A percentile compares a stretch with the other conserved stretches of the same genome.
Evolutionary conservation across 2,888 invertebrate genomes (phyloP).

Genomic region (Bombylius discolor): DNA sequence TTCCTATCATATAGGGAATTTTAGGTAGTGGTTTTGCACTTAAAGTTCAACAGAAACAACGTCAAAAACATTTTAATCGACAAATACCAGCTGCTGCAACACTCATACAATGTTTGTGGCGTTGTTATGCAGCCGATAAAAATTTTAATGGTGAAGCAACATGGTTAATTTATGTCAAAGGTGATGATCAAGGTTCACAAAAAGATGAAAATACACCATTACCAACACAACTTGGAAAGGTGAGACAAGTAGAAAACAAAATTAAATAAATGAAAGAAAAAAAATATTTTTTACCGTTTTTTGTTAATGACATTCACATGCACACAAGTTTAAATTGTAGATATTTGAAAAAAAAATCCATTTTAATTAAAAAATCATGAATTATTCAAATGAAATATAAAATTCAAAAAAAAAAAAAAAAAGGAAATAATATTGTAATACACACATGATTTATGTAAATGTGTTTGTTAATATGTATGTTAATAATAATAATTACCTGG

Average conservation of each 20-base stretch:
- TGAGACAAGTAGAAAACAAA: conserved; percentile 5
- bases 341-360: too few species aligned
- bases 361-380: too few species aligned
- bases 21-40: conserved; percentile 73
- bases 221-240: conserved; percentile 22
- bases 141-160: conserved; percentile 59
- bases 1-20: conserved; percentile 47
- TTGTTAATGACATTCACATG: too few species aligned
- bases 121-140: conserved; percentile 65
- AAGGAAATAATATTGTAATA: too few species aligned
- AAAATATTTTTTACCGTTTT: too few species aligned
- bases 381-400: too few species aligned
- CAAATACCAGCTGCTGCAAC: conserved; percentile 72
- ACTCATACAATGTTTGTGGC: conserved; percentile 69
- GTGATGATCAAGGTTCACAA: conserved; percentile 7
- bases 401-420: too few species aligned
- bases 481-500: too few species aligned
- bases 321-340: too few species aligned
- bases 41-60: conserved; percentile 76
- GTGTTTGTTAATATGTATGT: too few species aligned
- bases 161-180: conserved; percentile 49
- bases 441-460: too few species aligned
- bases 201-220: conserved; percentile 20
- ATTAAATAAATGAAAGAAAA: too few species aligned
- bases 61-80: conserved; percentile 75